A percentile compares a stretch with the other conserved stretches of the same genome.
These are phyloP conservation scores for Sebastes vulpes DNA, from an alignment of 2,797 vertebrate genomes.

Conservation along the genomic window DNA sequence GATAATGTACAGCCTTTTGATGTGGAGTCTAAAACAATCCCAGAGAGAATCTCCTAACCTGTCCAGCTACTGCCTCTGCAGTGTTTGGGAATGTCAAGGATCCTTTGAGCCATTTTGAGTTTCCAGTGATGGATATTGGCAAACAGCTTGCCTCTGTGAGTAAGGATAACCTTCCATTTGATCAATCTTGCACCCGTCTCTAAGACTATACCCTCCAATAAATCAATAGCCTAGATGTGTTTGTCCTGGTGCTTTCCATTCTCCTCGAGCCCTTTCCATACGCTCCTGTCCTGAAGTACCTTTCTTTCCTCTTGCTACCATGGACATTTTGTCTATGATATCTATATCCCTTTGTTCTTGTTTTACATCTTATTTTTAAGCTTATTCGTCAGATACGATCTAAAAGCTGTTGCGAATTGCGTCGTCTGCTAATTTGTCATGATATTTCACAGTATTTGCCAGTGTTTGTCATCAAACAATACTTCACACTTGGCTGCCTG, in stretches of 20 bases:
- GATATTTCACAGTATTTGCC: constrained; percentile 57
- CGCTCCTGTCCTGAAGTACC: constrained; percentile 23
- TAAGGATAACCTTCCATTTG: constrained; percentile 87
- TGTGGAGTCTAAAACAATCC: constrained; percentile 4
- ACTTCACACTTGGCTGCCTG: constrained; percentile 58
- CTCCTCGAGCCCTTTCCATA: constrained; percentile 55
- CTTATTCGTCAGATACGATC: constrained; percentile 46
- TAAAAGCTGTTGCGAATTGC: constrained; percentile 49
- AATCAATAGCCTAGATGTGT: constrained; percentile 85
- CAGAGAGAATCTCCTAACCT: constrained; percentile 22
- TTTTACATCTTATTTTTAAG: constrained; percentile 40
- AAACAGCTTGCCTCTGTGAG: constrained; percentile 87
- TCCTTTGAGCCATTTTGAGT: constrained; percentile 81
- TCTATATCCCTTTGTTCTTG: constrained; percentile 37
- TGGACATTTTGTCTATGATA: constrained; percentile 42
- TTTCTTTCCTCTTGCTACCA: constrained; percentile 29
- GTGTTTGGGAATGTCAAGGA: constrained; percentile 73
- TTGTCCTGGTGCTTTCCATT: constrained; percentile 79
- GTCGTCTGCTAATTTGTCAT: constrained; percentile 53
- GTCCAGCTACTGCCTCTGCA: constrained; percentile 39
- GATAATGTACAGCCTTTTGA: neutral
- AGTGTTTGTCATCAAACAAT: constrained; percentile 73
- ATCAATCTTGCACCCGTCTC: constrained; percentile 85
- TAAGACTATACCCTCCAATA: constrained; percentile 82
- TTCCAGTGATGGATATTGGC: constrained; percentile 86